These are phyloP conservation scores for Xanthia icteritia DNA, from an alignment of 2,888 invertebrate genomes.

Conservation along the genomic window DNA sequence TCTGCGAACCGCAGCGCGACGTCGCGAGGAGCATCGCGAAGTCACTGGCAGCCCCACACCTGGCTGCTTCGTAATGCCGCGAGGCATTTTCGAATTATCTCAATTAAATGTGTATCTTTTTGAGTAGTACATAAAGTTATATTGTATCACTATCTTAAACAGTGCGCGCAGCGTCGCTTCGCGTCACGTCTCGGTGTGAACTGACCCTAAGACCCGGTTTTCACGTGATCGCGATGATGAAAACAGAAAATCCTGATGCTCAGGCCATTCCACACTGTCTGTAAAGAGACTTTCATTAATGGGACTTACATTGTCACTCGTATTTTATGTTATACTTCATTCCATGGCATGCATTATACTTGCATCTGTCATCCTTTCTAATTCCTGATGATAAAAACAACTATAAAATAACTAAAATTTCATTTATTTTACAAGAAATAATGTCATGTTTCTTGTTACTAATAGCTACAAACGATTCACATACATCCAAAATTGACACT, in stretches of 20 bases:
- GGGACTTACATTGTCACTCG: not conserved
- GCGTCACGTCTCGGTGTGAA: too few species aligned
- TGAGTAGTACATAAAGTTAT: too few species aligned
- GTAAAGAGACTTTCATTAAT: not conserved
- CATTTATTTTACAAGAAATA: slow-evolving; percentile 17
- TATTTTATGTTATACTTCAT: not conserved
- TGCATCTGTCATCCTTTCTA: slow-evolving; percentile 17
- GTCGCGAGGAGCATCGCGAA: too few species aligned
- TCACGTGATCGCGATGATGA: not conserved
- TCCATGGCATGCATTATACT: not conserved
- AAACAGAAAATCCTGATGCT: not conserved
- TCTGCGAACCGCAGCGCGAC: too few species aligned
- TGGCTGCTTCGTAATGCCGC: too few species aligned
- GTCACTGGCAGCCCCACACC: too few species aligned
- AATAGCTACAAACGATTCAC: slow-evolving; percentile 47
- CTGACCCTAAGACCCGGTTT: not conserved
- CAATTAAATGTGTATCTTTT: too few species aligned
- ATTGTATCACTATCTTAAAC: too few species aligned
- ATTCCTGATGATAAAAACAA: slow-evolving; percentile 16
- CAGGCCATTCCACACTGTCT: too few species aligned
- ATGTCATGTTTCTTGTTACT: slow-evolving; percentile 21
- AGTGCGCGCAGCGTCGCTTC: too few species aligned
- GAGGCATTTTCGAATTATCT: too few species aligned
- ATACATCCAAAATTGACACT: slow-evolving; percentile 39
- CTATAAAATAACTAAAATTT: slow-evolving; percentile 25